A percentile compares a stretch with the other conserved stretches of the same genome.
phyloP scores from a whole-genome alignment of 2,113 vertebrate species.

The Megalops atlanticus region DNA sequence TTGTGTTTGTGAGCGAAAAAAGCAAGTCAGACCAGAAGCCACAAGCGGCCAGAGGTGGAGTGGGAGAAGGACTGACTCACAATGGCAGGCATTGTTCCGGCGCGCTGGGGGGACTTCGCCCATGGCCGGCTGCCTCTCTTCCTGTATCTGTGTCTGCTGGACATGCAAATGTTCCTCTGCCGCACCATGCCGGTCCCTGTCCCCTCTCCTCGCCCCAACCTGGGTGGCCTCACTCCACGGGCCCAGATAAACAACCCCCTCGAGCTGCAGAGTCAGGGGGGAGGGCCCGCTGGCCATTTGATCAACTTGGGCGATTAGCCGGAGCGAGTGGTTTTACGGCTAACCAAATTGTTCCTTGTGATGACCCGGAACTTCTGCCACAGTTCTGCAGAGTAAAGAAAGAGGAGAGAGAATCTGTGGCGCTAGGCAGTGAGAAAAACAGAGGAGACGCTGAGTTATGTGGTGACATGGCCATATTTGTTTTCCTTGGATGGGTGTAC shows the following conservation, averaged over 20 bases:
- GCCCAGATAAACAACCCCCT: not conserved
- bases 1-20: not conserved
- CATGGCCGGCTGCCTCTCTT: not conserved
- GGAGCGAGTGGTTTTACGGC: slow-evolving; percentile 32
- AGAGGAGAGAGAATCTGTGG: not conserved
- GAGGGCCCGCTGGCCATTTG: slow-evolving; percentile 1
- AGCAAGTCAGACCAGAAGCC: not conserved
- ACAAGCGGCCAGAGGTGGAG: not conserved
- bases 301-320: slow-evolving; percentile 31
- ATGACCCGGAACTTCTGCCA: not conserved
- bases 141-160: slow-evolving; percentile 2
- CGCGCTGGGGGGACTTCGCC: not conserved
- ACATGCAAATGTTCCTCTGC: not conserved
- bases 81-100: slow-evolving; percentile 1
- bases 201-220: not conserved
- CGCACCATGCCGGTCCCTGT: not conserved
- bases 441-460: no score
- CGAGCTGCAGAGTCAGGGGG: slow-evolving; percentile 23
- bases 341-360: slow-evolving; percentile 28
- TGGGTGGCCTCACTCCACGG: no score
- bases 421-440: no score
- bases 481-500: not conserved
- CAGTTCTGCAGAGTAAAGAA: not conserved
- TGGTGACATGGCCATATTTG: no score
- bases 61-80: not conserved